Evolutionary conservation across 2,888 invertebrate species (phyloP).

Genomic region (Trissolcus japonicus): DNA sequence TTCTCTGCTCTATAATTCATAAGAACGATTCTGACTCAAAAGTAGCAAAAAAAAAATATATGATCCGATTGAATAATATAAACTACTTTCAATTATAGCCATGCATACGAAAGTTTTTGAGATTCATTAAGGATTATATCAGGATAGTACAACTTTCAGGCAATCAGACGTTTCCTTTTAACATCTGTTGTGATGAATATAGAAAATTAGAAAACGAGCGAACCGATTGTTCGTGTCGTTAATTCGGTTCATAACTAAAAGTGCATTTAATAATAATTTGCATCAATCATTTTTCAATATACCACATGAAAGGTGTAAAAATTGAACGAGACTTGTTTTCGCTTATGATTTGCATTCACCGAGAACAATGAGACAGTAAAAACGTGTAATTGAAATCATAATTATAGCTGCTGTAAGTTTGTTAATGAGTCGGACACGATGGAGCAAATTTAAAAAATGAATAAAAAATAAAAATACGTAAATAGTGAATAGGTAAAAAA

Average conservation of each 20-base stretch:
- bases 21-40: constrained; percentile 25
- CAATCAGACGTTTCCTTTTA: constrained; percentile 14
- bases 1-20: constrained; percentile 29
- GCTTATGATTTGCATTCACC: too few relatives aligned
- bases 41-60: constrained; percentile 14
- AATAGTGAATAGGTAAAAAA: constrained; percentile 5
- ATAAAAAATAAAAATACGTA: constrained; percentile 1
- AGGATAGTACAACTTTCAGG: constrained; percentile 28
- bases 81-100: constrained; percentile 31
- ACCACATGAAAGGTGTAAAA: too few relatives aligned
- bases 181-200: constrained; percentile 31
- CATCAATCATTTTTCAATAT: too few relatives aligned
- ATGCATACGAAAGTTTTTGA: constrained; percentile 19
- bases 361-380: not conserved
- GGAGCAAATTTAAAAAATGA: too few relatives aligned
- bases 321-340: too few relatives aligned
- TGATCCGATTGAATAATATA: constrained; percentile 31
- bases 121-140: constrained; percentile 32
- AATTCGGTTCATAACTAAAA: not conserved
- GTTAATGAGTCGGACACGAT: too few relatives aligned
- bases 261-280: too few relatives aligned
- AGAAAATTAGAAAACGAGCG: constrained; percentile 23
- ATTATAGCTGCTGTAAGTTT: not conserved
- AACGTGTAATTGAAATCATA: not conserved
- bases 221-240: not conserved